Base-by-base conservation (phyloP, 1,140 invertebrate species). In the Plutomurus gul region DNA sequence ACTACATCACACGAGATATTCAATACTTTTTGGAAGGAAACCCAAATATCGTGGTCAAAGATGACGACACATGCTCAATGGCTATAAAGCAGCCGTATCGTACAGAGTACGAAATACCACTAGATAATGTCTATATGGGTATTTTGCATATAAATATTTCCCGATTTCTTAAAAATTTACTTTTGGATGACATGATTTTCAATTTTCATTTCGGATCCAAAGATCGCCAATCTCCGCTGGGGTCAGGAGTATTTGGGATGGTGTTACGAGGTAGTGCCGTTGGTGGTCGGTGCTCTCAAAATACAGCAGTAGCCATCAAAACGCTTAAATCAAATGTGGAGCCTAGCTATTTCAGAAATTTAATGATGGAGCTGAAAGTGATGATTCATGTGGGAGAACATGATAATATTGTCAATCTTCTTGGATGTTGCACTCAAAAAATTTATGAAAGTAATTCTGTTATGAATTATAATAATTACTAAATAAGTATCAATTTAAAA, bases 371-470 rank as follows among this genome's bases (percentile, higher is more conserved):
- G 22, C 25, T 76, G 13, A 76, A 76, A 76, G 43, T 76, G 0
- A 76, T 76, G 46, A 56, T 43, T 56, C 20, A 36, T 16, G 51
- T 76, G 36, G 75, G 75, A 8, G 47, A 60, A 39, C 75, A 76
- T 16, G 46, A 33, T 0, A 76, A 76, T 11, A 76, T 76, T n/a
- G 75, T 76, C 13, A 56, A 76, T 20, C 33, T 76, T n/a, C 13
- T 76, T 1, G 75, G 75, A 51, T 47, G 47, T 1, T 76, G 75
- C n/a, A 76, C 75, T 0, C n/a, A 43, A 27, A 60, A 76, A n/a
- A 76, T 76, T 39, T 33, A 30, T n/a, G 20, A 76, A 8, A 51
- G 75, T 76, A 56, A 39, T 11, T 10, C 49, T 56, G 1, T 25
- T 25, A 56, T 56, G n/a, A 56, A 16, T 56, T 56, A n/a, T 56